Evolutionary conservation across 2,888 invertebrate species (phyloP), one percentile per base, ranked within the genome.

Genomic region (Panopea generosa): DNA sequence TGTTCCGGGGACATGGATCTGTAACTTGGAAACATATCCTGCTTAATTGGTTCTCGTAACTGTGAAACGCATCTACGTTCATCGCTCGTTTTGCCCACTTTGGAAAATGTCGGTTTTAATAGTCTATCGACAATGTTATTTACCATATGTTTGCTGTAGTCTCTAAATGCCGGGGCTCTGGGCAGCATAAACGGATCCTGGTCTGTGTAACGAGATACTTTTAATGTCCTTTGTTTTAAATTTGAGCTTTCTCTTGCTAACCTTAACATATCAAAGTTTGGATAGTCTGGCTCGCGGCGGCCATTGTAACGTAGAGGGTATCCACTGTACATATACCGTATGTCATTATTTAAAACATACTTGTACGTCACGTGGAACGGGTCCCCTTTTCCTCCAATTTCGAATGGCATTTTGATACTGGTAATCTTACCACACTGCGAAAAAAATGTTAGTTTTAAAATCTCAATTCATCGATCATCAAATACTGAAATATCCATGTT

Each of bases 261-360:
- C 16, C 85, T 63, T 14, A 85, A 68, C 85, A 85, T 85, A 52
- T 85, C 85, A 57, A 85, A 85, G 61, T 85, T 85, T 4, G 85
- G 85, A 52, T 85, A 85, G 45, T 85, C 85, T 20, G 81, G 81
- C 38, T 76, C 80, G 52, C 82, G 65, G 7, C 84, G 50, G 11
- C 82, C 81, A 50, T 62, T 82, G 60, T 77, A 77, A 9, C 70
- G 67, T 18, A 77, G 43, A 2, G 84, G 85, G 45, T 76, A 76
- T 2, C 85, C 85, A 47, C 83, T 83, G 67, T 85, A 84, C 79
- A 84, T 82, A 49, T 85, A 85, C 9, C 83, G 76, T 7, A 85
- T 80, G 52, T 85, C 83, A 74, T 84, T 83, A 66, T 83, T 83
- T 33, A 85, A 47, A 2, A 84, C 77, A 59, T 85, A 84, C 38